Percentiles rank a stretch among this genome's conserved stretches.
These are phyloP conservation scores for Callorhinus ursinus DNA, from an alignment of 2,113 vertebrate genomes.

Conservation along the genomic window DNA sequence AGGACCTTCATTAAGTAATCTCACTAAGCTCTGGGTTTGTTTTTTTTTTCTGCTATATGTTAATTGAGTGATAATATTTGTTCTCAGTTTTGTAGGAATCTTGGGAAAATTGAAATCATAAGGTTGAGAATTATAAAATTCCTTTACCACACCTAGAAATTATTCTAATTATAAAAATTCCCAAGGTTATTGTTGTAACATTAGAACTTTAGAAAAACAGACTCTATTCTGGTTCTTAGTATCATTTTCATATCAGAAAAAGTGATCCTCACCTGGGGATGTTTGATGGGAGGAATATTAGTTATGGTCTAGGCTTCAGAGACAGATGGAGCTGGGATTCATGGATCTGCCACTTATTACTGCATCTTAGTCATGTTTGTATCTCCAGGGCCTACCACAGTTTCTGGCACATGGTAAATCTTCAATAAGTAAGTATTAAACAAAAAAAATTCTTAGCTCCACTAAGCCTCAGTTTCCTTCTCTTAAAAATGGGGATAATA, in stretches of 20 bases:
- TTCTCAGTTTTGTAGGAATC: neutral
- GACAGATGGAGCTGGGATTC: neutral
- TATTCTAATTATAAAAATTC: slow-evolving; percentile 26
- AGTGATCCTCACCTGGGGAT: neutral
- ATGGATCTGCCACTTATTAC: neutral
- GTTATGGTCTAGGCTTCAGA: neutral
- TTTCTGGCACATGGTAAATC: neutral
- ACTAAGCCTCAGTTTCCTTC: slow-evolving; percentile 39
- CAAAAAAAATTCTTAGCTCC: neutral
- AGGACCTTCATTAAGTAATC: neutral
- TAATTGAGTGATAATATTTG: neutral
- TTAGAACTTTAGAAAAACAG: slow-evolving; percentile 12
- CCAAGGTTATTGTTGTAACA: neutral
- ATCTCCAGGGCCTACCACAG: neutral
- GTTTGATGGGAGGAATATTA: neutral
- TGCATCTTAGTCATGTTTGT: neutral
- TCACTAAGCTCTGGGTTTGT: neutral
- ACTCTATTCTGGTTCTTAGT: neutral
- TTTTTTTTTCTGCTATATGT: neutral
- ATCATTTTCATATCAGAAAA: neutral
- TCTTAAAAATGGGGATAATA: slow-evolving; percentile 16
- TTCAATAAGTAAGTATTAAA: slow-evolving; percentile 27
- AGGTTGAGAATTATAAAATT: slow-evolving; percentile 26
- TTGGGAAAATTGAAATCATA: slow-evolving; percentile 22
- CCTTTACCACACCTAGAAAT: neutral